A percentile compares a stretch with the other conserved stretches of the same genome.
These are phyloP conservation scores for Quadroppia sp. DNA, from an alignment of 2,888 invertebrate genomes.

Conservation along the genomic window DNA sequence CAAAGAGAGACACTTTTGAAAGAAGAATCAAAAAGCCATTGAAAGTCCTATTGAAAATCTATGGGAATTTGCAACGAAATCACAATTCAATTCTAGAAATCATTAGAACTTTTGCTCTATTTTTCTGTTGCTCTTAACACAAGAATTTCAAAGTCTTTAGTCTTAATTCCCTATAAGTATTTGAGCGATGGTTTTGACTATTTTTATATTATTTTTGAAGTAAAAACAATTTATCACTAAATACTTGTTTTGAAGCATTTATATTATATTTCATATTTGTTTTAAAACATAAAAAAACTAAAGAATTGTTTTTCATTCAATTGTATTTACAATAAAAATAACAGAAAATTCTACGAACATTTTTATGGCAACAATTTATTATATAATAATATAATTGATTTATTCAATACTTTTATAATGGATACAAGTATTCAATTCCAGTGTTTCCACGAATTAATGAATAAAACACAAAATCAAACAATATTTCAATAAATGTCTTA, in stretches of 20 bases:
- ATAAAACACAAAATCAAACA: background rate
- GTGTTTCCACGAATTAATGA: background rate
- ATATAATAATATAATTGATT: background rate
- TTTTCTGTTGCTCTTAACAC: too few relatives aligned
- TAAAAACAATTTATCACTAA: constrained; percentile 13
- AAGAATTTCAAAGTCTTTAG: background rate
- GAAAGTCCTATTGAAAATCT: too few relatives aligned
- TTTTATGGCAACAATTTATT: constrained; percentile 2
- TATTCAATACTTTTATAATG: constrained; percentile 8
- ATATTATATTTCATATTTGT: constrained; percentile 7
- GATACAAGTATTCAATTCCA: constrained; percentile 8
- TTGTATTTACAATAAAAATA: too few relatives aligned
- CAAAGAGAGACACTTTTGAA: too few relatives aligned
- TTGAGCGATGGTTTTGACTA: constrained; percentile 1
- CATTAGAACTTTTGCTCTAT: too few relatives aligned
- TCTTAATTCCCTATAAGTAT: background rate
- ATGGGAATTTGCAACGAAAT: too few relatives aligned
- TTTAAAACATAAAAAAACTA: background rate
- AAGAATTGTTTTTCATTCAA: background rate
- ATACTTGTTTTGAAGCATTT: constrained; percentile 17
- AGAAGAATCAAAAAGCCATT: too few relatives aligned
- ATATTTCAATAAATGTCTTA: too few relatives aligned
- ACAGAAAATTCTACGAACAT: background rate
- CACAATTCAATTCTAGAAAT: too few relatives aligned
- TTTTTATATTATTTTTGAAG: constrained; percentile 2